Evolutionary conservation across 2,797 vertebrate species (phyloP).

Genomic region (Crenuchus spilurus): DNA sequence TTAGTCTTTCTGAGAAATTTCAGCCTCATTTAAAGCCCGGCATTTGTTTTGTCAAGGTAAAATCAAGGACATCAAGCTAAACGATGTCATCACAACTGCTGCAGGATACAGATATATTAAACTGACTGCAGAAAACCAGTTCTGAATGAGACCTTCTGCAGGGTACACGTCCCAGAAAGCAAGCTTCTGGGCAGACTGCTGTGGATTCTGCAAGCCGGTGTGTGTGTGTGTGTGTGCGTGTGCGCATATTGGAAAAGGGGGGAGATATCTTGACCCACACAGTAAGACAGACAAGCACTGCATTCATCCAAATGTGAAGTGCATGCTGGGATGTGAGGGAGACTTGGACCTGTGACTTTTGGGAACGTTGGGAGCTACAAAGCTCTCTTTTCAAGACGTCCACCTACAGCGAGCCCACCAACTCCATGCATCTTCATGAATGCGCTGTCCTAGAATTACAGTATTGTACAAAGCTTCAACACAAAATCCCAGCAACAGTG

Average conservation of each 20-base stretch:
- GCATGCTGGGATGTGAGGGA: conserved; percentile 80
- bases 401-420: conserved; percentile 83
- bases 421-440: conserved; percentile 71
- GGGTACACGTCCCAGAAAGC: conserved; percentile 34
- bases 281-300: conserved; percentile 73
- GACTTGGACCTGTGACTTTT: conserved; percentile 84
- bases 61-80: conserved; percentile 11
- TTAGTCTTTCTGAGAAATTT: not conserved
- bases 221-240: conserved; percentile 1
- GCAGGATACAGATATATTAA: not conserved
- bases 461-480: conserved; percentile 61
- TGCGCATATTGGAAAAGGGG: conserved; percentile 17
- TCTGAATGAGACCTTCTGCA: conserved; percentile 23
- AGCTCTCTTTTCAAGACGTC: conserved; percentile 88
- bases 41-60: conserved; percentile 10
- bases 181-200: conserved; percentile 41
- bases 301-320: conserved; percentile 82
- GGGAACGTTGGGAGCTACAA: conserved; percentile 82
- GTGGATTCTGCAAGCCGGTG: conserved; percentile 42
- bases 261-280: conserved; percentile 70
- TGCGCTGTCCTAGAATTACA: conserved; percentile 58
- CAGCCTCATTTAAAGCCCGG: not conserved
- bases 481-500: conserved; percentile 40
- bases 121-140: not conserved
- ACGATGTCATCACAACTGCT: not conserved